Conservation (phyloP, 2,113 vertebrate genomes). For the Girardinichthys multiradiatus region DNA sequence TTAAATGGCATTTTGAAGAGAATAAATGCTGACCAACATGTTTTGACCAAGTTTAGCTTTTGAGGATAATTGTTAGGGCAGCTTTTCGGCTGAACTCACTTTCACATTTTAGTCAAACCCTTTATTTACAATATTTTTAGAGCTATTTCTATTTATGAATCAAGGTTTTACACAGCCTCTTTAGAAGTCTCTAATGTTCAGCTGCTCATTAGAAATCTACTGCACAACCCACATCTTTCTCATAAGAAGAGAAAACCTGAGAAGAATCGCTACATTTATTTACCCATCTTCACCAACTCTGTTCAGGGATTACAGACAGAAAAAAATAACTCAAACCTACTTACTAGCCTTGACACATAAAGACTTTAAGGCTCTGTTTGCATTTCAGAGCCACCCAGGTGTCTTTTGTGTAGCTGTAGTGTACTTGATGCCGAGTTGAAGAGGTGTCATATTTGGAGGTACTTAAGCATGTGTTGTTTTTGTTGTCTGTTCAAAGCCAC, state of each 20-base stretch:
- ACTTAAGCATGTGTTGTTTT: slow-evolving; percentile 71
- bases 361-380: slow-evolving; percentile 74
- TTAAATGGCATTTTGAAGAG: neutral
- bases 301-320: slow-evolving; percentile 49
- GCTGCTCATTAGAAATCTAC: slow-evolving; percentile 32
- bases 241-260: slow-evolving; percentile 49
- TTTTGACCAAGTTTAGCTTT: neutral
- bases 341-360: slow-evolving; percentile 66
- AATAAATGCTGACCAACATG: neutral
- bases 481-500: slow-evolving; percentile 76
- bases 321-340: slow-evolving; percentile 60
- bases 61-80: neutral
- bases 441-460: slow-evolving; percentile 74
- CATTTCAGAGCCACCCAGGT: slow-evolving; percentile 76
- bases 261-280: slow-evolving; percentile 63
- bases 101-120: neutral
- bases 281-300: slow-evolving; percentile 44
- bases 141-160: slow-evolving; percentile 15
- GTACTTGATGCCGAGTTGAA: slow-evolving; percentile 75
- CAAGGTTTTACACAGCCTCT: neutral
- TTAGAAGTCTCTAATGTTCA: slow-evolving; percentile 23
- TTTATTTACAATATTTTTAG: slow-evolving; percentile 9
- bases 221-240: slow-evolving; percentile 25
- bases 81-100: neutral
- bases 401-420: slow-evolving; percentile 71